Base-by-base conservation (phyloP, 37 sponge, comb jelly and placozoan species). In the Corticium candelabrum region DNA sequence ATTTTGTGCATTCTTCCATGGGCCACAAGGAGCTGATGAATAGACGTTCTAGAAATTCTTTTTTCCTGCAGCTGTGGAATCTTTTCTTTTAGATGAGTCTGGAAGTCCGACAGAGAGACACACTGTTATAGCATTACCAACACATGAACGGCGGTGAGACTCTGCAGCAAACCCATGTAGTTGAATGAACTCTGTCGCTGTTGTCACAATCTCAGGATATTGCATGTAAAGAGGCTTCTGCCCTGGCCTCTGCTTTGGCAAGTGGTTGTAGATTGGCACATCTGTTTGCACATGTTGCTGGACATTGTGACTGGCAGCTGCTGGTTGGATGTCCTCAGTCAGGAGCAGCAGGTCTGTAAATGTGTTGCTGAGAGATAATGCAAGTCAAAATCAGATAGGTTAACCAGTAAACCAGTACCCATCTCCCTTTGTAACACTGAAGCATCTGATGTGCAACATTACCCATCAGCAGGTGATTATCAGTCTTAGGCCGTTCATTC, bases 151-250 rank as follows among this genome's bases (percentile, higher is more conserved):
- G 15, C 80, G 70, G 27, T 40, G 69, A 32, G 35, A 50, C 50
- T 79, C 69, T 37, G 80, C 80, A 37, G 72, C 36, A 75, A 38
- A 79, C 27, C 80, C 80, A 79, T 79, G 69, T n/a, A 30, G 32
- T 35, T 79, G 50, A 32, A 79, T 31, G 62, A 79, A 79, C 11
- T 43, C 56, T 5, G 56, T 43, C 11, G 11, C 56, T 5, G 11
- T 11, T 21, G 11, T 43, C 56, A 43, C 56, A 21, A 43, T 11
- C 56, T 43, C 56, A 21, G 56, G 56, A 11, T 21, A 21, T 43
- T 5, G 5, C 11, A 21, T 5, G 11, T 43, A 43, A 5, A 43
- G 5, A 21, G 56, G 56, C 56, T 43, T 43, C 11, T 5, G 56
- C 11, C 56, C 56, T 21, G 5, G 56, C 11, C 56, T 43, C 11